Percentiles rank a stretch among this genome's conserved stretches.
These are phyloP conservation scores for Crotalus helleri DNA, from an alignment of 2,113 vertebrate species.

Conservation along the genomic window DNA sequence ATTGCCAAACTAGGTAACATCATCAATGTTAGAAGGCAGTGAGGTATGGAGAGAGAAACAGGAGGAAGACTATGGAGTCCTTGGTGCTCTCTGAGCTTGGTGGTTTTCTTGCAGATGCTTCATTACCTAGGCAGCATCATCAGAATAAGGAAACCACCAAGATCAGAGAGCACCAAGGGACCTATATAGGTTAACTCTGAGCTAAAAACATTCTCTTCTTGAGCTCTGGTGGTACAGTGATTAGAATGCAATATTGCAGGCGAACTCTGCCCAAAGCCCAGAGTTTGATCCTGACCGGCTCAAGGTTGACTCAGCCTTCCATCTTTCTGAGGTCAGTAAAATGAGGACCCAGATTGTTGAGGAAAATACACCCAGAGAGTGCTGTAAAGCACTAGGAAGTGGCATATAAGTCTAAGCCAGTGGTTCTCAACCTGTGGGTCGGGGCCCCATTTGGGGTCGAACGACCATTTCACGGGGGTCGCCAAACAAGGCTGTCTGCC, in stretches of 20 bases:
- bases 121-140: neutral
- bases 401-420: neutral
- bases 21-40: neutral
- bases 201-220: neutral
- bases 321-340: neutral
- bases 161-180: neutral
- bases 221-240: neutral
- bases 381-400: neutral
- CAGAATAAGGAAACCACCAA: neutral
- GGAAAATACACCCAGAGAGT: neutral
- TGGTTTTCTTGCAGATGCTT: neutral
- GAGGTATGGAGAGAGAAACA: too few species aligned
- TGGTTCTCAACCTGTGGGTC: too few species aligned
- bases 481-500: too few species aligned
- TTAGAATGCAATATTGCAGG: neutral
- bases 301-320: neutral
- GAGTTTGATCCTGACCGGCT: neutral
- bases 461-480: too few species aligned
- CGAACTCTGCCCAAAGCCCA: neutral
- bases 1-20: neutral
- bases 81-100: neutral
- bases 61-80: too few species aligned
- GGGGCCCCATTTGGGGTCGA: too few species aligned
- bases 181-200: neutral
- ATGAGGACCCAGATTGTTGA: neutral